Evolutionary conservation across 2,888 invertebrate genomes (phyloP).

Genomic region (Oeneis ivallda): DNA sequence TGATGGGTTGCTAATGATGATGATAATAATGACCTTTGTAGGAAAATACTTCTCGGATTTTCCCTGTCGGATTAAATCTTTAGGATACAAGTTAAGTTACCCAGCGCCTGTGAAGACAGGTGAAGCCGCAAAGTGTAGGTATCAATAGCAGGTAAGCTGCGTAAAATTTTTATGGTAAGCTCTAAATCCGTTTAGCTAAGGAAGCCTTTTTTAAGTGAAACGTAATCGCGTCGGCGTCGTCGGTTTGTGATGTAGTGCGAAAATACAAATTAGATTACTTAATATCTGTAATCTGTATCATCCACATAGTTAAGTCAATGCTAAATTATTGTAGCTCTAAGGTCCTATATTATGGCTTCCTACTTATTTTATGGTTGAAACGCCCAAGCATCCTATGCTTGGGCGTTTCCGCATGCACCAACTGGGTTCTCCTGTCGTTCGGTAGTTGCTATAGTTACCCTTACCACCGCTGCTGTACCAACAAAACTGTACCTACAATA

Average conservation of each 20-base stretch:
- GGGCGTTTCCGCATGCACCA: too few species aligned
- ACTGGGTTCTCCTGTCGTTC: too few species aligned
- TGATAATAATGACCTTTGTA: too few species aligned
- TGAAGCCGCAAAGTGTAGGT: slow-evolving; percentile 12
- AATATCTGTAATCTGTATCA: not conserved
- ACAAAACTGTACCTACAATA: too few species aligned
- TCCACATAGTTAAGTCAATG: not conserved
- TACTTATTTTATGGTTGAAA: too few species aligned
- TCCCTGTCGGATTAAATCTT: not conserved
- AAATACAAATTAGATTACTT: slow-evolving; percentile 5
- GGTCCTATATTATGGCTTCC: too few species aligned
- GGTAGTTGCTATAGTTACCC: too few species aligned
- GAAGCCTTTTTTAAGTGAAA: slow-evolving; percentile 8
- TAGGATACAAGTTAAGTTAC: not conserved
- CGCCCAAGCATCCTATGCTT: too few species aligned
- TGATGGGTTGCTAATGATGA: too few species aligned
- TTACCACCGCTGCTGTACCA: too few species aligned
- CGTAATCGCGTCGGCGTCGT: not conserved
- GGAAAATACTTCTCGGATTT: too few species aligned
- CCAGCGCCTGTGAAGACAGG: not conserved
- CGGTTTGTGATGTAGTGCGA: not conserved
- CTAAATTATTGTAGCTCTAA: too few species aligned
- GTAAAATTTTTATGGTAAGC: slow-evolving; percentile 6
- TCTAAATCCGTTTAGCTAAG: slow-evolving; percentile 11
- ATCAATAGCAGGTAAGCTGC: not conserved